Percentiles rank a stretch among this genome's conserved stretches.
Evolutionary conservation across 35 echinoderm and acorn worm species (phyloP).

Genomic region (Hemicentrotus pulcherrimus): DNA sequence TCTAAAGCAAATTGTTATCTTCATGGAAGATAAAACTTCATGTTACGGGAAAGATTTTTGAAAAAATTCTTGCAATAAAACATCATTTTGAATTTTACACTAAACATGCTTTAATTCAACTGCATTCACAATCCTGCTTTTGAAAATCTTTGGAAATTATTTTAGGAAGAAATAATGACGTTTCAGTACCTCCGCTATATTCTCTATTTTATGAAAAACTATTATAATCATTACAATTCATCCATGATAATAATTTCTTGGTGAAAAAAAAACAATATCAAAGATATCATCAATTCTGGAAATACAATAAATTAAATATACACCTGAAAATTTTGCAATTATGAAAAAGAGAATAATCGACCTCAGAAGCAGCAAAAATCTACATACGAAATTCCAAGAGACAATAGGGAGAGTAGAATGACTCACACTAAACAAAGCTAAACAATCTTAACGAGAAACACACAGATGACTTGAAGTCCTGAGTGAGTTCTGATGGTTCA

Average conservation of each 20-base stretch:
- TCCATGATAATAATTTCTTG: neutral
- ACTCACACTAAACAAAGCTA: neutral
- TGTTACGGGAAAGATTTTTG: neutral
- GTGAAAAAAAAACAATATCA: neutral
- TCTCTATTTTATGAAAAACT: neutral
- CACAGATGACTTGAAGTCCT: neutral
- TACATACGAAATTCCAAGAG: neutral
- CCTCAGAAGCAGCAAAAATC: neutral
- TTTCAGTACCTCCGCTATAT: neutral
- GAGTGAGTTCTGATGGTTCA: neutral
- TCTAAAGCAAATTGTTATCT: neutral
- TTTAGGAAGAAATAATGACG: neutral
- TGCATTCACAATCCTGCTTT: neutral
- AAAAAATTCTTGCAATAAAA: neutral
- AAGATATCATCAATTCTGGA: neutral
- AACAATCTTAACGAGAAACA: neutral
- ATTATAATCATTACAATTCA: neutral
- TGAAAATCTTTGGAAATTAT: neutral
- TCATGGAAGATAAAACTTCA: constrained; percentile 5
- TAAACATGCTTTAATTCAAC: neutral
- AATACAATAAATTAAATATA: constrained; percentile 21
- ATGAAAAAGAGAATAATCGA: neutral
- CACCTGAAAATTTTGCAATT: neutral
- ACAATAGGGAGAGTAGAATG: neutral
- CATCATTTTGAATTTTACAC: neutral